Percentiles rank a stretch among this genome's conserved stretches.
Evolutionary conservation across 2,797 vertebrate genomes (phyloP).

Genomic region (Paedocypris micromegethes): DNA sequence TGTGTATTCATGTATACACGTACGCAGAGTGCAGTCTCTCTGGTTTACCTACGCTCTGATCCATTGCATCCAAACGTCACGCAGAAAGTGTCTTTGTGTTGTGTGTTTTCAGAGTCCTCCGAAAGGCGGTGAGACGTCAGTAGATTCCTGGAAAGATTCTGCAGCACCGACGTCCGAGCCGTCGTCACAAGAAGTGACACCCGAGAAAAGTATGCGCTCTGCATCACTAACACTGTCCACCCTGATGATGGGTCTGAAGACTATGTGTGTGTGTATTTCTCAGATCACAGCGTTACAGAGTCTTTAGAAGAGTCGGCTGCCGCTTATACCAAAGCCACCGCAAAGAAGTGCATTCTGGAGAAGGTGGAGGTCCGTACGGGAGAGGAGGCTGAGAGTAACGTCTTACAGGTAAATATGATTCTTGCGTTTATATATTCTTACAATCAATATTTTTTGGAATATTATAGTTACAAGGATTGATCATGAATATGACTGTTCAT

Average conservation of each 20-base stretch:
- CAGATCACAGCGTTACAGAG: slow-evolving; percentile 85
- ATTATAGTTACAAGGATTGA: too few species aligned
- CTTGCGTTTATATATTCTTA: too few species aligned
- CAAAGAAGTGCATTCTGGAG: slow-evolving; percentile 91
- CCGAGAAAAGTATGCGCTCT: slow-evolving; percentile 82
- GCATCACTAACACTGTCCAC: not conserved
- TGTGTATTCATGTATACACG: too few species aligned
- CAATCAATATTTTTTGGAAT: too few species aligned
- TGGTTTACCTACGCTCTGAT: too few species aligned
- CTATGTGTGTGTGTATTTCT: not conserved
- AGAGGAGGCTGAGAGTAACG: slow-evolving; percentile 96
- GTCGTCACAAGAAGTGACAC: slow-evolving; percentile 83
- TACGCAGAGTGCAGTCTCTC: too few species aligned
- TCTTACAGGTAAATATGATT: slow-evolving; percentile 79
- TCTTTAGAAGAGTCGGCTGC: slow-evolving; percentile 96
- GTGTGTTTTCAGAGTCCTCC: slow-evolving; percentile 79
- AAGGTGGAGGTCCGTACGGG: slow-evolving; percentile 97
- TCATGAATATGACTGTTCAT: too few species aligned
- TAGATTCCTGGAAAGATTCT: slow-evolving; percentile 81
- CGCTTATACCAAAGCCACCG: slow-evolving; percentile 98
- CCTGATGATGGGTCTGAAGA: not conserved
- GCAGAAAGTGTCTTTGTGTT: not conserved
- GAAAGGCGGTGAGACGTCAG: slow-evolving; percentile 73
- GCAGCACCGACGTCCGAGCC: slow-evolving; percentile 77
- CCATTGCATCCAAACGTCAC: too few species aligned